These are phyloP conservation scores for Diaphora mendica DNA, from an alignment of 2,888 invertebrate species.

Conservation along the genomic window DNA sequence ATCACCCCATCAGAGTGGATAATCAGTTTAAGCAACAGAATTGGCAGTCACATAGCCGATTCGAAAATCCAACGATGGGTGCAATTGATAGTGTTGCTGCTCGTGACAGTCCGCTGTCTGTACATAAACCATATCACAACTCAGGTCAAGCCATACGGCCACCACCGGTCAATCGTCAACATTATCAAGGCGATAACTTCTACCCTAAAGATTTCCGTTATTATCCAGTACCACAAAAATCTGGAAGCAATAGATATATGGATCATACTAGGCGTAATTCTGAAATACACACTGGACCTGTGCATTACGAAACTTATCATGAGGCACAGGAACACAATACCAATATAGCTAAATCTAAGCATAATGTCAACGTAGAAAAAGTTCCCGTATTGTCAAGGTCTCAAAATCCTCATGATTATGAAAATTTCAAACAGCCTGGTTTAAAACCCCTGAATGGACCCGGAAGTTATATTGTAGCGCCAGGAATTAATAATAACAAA, in stretches of 20 bases:
- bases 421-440: slow-evolving; percentile 7
- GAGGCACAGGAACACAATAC: slow-evolving; percentile 1
- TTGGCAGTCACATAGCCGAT: slow-evolving; percentile 23
- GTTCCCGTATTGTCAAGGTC: neutral
- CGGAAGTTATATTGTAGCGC: neutral
- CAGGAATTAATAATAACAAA: neutral
- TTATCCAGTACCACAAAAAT: slow-evolving; percentile 16
- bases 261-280: neutral
- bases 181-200: neutral
- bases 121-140: slow-evolving; percentile 19
- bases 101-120: slow-evolving; percentile 6
- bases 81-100: neutral
- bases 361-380: slow-evolving; percentile 6
- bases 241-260: slow-evolving; percentile 14
- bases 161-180: slow-evolving; percentile 2
- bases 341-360: neutral
- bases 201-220: slow-evolving; percentile 3
- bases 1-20: neutral
- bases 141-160: slow-evolving; percentile 15
- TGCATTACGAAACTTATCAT: slow-evolving; percentile 16
- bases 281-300: neutral
- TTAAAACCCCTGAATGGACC: neutral
- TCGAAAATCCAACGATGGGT: neutral
- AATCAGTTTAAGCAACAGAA: slow-evolving; percentile 21
- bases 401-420: neutral